These are phyloP conservation scores for Sussaba pulchella DNA, from an alignment of 2,888 invertebrate species.

Conservation along the genomic window DNA sequence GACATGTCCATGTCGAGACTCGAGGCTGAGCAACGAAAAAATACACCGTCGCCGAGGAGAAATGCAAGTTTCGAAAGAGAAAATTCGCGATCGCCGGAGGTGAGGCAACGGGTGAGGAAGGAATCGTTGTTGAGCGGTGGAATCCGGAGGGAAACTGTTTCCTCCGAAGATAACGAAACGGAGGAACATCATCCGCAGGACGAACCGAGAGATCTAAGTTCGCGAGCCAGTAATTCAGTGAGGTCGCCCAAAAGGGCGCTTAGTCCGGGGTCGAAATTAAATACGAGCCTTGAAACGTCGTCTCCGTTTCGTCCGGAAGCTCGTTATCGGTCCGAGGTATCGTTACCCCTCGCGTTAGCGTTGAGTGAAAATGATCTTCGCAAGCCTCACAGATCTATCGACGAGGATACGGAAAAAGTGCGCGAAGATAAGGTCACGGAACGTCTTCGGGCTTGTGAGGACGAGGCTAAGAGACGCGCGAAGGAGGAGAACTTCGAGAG, in stretches of 20 bases:
- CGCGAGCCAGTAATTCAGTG: slow-evolving; percentile 77
- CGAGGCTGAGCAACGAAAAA: slow-evolving; percentile 78
- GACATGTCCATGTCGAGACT: slow-evolving; percentile 84
- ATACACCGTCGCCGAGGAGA: slow-evolving; percentile 73
- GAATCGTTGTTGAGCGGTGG: slow-evolving; percentile 29
- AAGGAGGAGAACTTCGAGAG: slow-evolving; percentile 65
- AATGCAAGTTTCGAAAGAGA: slow-evolving; percentile 70
- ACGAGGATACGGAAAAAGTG: slow-evolving; percentile 38
- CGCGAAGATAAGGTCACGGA: slow-evolving; percentile 37
- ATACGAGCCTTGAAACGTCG: slow-evolving; percentile 42
- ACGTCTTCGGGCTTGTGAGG: slow-evolving; percentile 42
- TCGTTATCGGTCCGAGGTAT: slow-evolving; percentile 53
- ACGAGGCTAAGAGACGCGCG: slow-evolving; percentile 71
- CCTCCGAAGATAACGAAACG: slow-evolving; percentile 53
- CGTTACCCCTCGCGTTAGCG: not conserved
- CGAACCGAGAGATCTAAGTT: slow-evolving; percentile 81
- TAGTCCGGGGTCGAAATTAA: slow-evolving; percentile 61
- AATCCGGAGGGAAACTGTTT: slow-evolving; percentile 74
- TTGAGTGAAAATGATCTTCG: slow-evolving; percentile 62
- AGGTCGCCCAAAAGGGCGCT: slow-evolving; percentile 75
- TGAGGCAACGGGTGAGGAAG: slow-evolving; percentile 56
- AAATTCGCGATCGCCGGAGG: slow-evolving; percentile 74
- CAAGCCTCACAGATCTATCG: slow-evolving; percentile 48
- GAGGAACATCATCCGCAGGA: slow-evolving; percentile 75
- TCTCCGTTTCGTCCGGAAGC: slow-evolving; percentile 55